These are phyloP conservation scores for Cairina moschata DNA, from an alignment of 2,113 vertebrate species.

Conservation along the genomic window DNA sequence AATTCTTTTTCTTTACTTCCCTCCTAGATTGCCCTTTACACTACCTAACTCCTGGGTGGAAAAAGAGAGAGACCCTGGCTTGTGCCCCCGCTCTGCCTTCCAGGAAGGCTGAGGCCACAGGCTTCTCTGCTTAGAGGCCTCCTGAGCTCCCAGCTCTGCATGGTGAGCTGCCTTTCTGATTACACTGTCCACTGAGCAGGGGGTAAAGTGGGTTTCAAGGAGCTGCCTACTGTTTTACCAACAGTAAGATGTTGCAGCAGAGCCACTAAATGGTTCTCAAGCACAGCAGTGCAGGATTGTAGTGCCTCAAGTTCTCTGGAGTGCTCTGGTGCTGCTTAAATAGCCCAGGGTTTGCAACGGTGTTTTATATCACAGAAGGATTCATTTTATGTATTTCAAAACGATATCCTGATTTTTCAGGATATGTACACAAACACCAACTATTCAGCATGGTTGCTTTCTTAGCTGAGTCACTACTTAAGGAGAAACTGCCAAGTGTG, in stretches of 20 bases:
- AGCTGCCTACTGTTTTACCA: constrained; percentile 23
- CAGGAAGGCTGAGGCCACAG: neutral
- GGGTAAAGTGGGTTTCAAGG: constrained; percentile 35
- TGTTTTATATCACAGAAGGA: neutral
- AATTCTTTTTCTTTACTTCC: neutral
- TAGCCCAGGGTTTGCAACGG: neutral
- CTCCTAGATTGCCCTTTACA: neutral
- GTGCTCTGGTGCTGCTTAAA: neutral
- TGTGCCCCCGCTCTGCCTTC: neutral
- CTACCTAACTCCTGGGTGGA: neutral
- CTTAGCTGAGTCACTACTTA: neutral
- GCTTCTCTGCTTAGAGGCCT: neutral
- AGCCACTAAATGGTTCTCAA: constrained; percentile 35
- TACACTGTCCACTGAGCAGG: neutral
- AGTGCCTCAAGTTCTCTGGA: neutral
- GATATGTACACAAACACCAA: neutral
- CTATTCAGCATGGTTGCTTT: neutral
- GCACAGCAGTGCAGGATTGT: neutral
- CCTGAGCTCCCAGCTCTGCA: neutral
- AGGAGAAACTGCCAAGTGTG: neutral
- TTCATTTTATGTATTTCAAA: neutral
- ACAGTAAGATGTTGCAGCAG: neutral
- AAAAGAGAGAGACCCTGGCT: neutral
- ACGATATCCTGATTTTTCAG: neutral
- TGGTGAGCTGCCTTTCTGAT: neutral